phyloP scores from a whole-genome alignment of 2,113 vertebrate genomes.

The Steatornis caripensis region DNA sequence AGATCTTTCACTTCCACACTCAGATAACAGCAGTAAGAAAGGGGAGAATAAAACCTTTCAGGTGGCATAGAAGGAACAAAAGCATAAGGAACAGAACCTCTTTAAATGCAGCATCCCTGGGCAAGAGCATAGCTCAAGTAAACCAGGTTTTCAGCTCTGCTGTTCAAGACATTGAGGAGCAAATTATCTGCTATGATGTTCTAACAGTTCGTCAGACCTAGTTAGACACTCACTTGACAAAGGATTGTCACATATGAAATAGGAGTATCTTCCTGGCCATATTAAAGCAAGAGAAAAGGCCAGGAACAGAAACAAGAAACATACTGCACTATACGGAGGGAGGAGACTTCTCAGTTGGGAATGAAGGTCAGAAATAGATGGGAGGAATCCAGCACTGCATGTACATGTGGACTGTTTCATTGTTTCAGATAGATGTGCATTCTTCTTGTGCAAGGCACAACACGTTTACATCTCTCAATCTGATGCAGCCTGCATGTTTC shows the following conservation, averaged over 20 bases:
- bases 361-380: neutral
- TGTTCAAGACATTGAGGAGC: neutral
- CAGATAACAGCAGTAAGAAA: neutral
- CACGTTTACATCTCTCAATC: neutral
- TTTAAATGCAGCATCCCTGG: neutral
- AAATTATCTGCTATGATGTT: neutral
- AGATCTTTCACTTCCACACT: neutral
- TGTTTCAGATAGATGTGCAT: neutral
- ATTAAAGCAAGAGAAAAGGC: neutral
- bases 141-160: neutral
- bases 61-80: neutral
- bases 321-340: neutral
- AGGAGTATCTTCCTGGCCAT: neutral
- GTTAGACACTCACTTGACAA: neutral
- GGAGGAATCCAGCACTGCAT: neutral
- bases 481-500: neutral
- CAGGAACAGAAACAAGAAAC: neutral
- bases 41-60: neutral
- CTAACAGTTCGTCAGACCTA: neutral
- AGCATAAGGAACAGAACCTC: neutral
- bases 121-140: neutral
- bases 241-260: neutral
- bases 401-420: neutral
- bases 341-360: neutral
- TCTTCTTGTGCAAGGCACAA: neutral